A percentile compares a stretch with the other conserved stretches of the same genome.
phyloP scores from a whole-genome alignment of 2,113 vertebrate genomes.

The Mus musculus region GRCm39 chr13:78323501-78324000 shows the following conservation, averaged over 20 bases:
- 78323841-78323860: conserved; percentile 42
- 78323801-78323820: conserved; percentile 64
- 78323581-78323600: background rate
- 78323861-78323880: conserved; percentile 53
- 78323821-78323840: conserved; percentile 60
- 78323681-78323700: background rate
- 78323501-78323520: background rate
- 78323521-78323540: background rate
- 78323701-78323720: background rate
- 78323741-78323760: conserved; percentile 9
- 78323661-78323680: conserved; percentile 4
- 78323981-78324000: background rate
- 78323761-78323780: conserved; percentile 30
- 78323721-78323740: background rate
- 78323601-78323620: background rate
- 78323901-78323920: background rate
- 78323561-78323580: background rate
- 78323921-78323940: background rate
- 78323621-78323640: background rate
- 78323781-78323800: conserved; percentile 54
- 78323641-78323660: conserved; percentile 38
- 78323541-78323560: background rate
- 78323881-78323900: conserved; percentile 50
- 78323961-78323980: background rate
- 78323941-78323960: conserved; percentile 26